A percentile compares a stretch with the other conserved stretches of the same genome.
phyloP scores from a whole-genome alignment of 2,113 vertebrate species.

The Glareola pratincola region DNA sequence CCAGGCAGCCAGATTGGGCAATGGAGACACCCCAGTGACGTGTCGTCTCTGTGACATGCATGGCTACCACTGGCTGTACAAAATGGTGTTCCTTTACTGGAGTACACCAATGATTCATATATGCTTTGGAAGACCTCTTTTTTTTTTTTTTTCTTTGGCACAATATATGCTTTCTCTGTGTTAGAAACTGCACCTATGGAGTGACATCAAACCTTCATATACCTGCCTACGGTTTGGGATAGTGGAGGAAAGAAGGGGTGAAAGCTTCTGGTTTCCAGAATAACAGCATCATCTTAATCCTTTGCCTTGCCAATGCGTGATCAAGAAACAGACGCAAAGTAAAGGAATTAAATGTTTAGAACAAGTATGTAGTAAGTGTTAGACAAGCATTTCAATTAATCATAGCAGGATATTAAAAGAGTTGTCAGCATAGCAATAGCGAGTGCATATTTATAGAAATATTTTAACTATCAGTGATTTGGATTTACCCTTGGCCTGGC shows the following conservation, averaged over 20 bases:
- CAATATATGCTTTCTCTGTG: not conserved
- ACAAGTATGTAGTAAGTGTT: not conserved
- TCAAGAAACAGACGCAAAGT: not conserved
- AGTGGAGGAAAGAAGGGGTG: not conserved
- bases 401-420: not conserved
- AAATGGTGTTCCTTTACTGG: not conserved
- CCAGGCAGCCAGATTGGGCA: not conserved
- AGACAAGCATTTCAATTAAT: conserved; percentile 2
- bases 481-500: not conserved
- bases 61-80: not conserved
- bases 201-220: not conserved
- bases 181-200: not conserved
- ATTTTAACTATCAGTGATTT: not conserved
- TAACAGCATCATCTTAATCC: not conserved
- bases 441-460: not conserved
- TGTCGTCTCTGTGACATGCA: not conserved
- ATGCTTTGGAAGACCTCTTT: not conserved
- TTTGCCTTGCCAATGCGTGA: not conserved
- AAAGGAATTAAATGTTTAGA: not conserved
- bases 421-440: not conserved
- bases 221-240: not conserved
- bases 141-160: not conserved
- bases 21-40: accelerated
- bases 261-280: not conserved
- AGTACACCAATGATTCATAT: not conserved